These are phyloP conservation scores for Potorous gilbertii DNA, from an alignment of 2,797 vertebrate species.

Conservation along the genomic window DNA sequence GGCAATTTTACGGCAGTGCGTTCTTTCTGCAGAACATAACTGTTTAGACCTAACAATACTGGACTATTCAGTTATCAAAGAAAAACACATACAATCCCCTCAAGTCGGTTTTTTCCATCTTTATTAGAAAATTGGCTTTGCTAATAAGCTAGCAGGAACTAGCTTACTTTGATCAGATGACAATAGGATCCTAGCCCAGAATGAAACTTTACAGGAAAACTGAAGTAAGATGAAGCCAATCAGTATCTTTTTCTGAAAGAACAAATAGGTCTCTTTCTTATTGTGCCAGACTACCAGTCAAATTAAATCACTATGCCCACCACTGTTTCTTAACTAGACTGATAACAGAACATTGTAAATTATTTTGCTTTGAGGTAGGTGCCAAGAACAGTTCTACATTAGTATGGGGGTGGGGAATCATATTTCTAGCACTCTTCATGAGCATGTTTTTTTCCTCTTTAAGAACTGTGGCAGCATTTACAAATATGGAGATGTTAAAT, in stretches of 20 bases:
- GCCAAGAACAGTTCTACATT: not conserved
- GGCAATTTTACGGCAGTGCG: not conserved
- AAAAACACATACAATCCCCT: constrained; percentile 5
- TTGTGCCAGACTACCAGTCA: not conserved
- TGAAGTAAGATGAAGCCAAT: not conserved
- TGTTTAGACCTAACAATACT: constrained; percentile 47
- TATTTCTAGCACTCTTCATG: not conserved
- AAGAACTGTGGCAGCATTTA: constrained; percentile 38
- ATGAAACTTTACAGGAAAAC: constrained; percentile 56
- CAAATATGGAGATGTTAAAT: constrained; percentile 39
- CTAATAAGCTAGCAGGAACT: constrained; percentile 40
- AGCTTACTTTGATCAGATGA: constrained; percentile 63
- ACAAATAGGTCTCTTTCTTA: not conserved
- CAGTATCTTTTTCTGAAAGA: not conserved
- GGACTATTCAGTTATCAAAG: constrained; percentile 24
- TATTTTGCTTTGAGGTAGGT: not conserved
- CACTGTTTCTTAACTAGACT: not conserved
- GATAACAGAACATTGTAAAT: not conserved
- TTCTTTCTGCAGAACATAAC: constrained; percentile 11
- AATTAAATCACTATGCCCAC: not conserved
- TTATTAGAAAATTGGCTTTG: constrained; percentile 59
- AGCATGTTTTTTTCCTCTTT: not conserved
- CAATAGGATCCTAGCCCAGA: constrained; percentile 51
- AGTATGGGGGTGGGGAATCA: not conserved
- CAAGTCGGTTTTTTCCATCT: not conserved